Evolutionary conservation across 2,797 vertebrate species (phyloP).

Genomic region (Pantherophis vulpinus): DNA sequence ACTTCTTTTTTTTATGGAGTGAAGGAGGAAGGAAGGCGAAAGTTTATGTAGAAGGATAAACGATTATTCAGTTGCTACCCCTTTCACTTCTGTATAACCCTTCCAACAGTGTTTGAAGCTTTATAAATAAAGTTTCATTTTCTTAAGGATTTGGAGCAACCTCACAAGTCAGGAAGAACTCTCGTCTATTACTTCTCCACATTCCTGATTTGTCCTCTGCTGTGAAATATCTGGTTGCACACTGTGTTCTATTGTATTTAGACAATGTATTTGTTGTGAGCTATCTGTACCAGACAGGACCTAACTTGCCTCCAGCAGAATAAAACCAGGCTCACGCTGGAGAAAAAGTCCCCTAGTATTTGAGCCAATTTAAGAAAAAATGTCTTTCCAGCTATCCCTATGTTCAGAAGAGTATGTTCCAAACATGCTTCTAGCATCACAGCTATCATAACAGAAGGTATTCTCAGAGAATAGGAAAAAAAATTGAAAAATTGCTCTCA

Average conservation of each 20-base stretch:
- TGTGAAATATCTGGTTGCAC: not conserved
- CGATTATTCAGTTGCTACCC: not conserved
- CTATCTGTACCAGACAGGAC: not conserved
- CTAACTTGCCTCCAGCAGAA: not conserved
- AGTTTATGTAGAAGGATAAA: not conserved
- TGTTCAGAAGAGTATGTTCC: not conserved
- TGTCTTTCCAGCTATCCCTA: no score
- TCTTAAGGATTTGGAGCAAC: not conserved
- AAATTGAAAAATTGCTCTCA: not conserved
- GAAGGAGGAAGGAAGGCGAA: not conserved
- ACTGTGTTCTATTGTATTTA: not conserved
- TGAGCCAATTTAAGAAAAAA: not conserved
- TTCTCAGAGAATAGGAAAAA: not conserved
- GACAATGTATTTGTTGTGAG: not conserved
- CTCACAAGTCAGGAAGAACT: not conserved
- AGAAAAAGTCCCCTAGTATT: not conserved
- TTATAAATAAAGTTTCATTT: not conserved
- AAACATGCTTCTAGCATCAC: not conserved
- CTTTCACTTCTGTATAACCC: not conserved
- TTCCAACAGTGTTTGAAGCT: not conserved
- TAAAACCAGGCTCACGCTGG: not conserved
- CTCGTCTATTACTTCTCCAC: not conserved
- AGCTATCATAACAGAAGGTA: not conserved
- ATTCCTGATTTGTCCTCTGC: not conserved
- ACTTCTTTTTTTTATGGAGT: not conserved